Evolutionary conservation across 1,140 invertebrate genomes (phyloP).

Genomic region (Bombus huntii): DNA sequence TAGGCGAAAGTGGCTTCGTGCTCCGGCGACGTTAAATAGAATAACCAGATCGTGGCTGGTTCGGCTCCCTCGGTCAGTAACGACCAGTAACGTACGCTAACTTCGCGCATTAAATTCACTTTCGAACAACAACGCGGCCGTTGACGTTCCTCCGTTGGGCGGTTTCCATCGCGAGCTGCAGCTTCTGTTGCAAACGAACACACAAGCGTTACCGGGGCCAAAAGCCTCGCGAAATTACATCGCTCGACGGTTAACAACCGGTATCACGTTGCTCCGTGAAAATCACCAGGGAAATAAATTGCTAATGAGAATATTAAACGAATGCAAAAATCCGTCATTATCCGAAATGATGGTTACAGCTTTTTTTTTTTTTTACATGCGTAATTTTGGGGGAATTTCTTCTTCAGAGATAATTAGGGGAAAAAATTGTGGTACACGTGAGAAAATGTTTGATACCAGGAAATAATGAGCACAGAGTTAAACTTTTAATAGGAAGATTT

Average conservation of each 20-base stretch:
- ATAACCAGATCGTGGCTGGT: constrained; percentile 66
- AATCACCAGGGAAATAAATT: background rate
- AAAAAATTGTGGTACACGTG: too few species aligned
- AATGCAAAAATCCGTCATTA: background rate
- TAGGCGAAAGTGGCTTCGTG: constrained; percentile 65
- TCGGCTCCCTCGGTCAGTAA: constrained; percentile 46
- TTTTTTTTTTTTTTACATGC: too few species aligned
- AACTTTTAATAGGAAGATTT: too few species aligned
- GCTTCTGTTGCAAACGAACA: background rate
- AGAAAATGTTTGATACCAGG: too few species aligned
- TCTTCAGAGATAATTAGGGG: too few species aligned
- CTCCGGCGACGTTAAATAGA: constrained; percentile 64
- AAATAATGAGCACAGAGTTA: too few species aligned
- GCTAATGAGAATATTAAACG: background rate
- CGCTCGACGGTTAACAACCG: background rate
- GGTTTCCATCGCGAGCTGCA: constrained; percentile 1
- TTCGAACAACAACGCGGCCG: constrained; percentile 34
- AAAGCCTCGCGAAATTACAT: background rate
- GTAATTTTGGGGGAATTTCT: too few species aligned
- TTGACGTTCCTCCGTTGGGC: background rate
- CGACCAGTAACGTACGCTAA: constrained; percentile 58
- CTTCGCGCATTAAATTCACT: constrained; percentile 24
- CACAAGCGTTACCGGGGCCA: too few species aligned
- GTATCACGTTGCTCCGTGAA: background rate
- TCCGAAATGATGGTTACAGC: background rate